A percentile compares a stretch with the other conserved stretches of the same genome.
These are phyloP conservation scores for Chelonus insularis DNA, from an alignment of 1,140 invertebrate species.

Conservation along the genomic window DNA sequence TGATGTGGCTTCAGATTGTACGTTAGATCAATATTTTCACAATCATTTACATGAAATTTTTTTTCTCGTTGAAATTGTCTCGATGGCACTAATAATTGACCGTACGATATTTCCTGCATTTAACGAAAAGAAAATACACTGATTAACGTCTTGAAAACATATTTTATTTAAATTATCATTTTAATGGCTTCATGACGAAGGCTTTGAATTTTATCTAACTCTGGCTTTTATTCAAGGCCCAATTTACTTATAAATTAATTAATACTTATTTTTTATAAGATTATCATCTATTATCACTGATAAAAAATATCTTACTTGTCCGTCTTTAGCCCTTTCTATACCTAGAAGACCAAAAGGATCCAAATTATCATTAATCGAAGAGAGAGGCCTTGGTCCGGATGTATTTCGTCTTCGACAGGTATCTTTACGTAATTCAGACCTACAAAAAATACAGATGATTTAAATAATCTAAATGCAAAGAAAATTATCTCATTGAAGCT, in stretches of 20 bases:
- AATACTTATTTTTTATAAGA: too few species aligned
- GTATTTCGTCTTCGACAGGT: conserved; percentile 77
- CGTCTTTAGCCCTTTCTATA: conserved; percentile 80
- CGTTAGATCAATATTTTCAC: conserved; percentile 61
- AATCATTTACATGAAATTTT: conserved; percentile 60
- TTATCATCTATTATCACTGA: neutral
- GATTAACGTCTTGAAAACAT: too few species aligned
- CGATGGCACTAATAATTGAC: conserved; percentile 78
- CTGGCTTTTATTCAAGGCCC: too few species aligned
- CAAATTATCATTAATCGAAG: conserved; percentile 78
- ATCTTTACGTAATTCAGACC: conserved; percentile 74
- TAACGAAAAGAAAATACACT: conserved; percentile 14
- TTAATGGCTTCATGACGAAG: too few species aligned
- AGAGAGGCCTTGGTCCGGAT: conserved; percentile 79
- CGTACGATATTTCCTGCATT: conserved; percentile 79
- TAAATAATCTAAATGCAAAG: neutral
- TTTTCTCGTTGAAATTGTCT: conserved; percentile 61
- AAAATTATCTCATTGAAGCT: neutral
- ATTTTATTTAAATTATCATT: too few species aligned
- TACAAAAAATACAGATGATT: conserved; percentile 54
- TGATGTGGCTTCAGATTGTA: conserved; percentile 60
- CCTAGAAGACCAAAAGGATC: conserved; percentile 86
- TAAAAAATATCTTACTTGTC: conserved; percentile 64
- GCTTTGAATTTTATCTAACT: too few species aligned
- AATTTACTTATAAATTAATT: too few species aligned